Percentiles rank a stretch among this genome's conserved stretches.
These are phyloP conservation scores for Porites lutea DNA, from an alignment of 64 coral and sea anemone genomes.

Conservation along the genomic window DNA sequence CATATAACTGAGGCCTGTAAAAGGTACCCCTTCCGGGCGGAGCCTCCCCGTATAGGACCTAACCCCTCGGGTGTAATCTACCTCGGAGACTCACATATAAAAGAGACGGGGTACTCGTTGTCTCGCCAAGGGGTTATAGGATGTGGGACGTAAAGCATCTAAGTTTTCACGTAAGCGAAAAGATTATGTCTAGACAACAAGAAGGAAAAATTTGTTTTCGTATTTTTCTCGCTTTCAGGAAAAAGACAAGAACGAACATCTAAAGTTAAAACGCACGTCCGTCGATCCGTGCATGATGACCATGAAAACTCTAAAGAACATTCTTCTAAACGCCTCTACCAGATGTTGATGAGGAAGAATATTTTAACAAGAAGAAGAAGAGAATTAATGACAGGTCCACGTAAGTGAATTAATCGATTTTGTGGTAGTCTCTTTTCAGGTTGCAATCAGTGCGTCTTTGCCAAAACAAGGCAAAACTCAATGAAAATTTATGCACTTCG, in stretches of 20 bases:
- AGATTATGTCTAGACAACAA: neutral
- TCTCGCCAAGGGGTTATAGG: too few relatives aligned
- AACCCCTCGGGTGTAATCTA: too few relatives aligned
- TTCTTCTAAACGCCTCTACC: constrained; percentile 18
- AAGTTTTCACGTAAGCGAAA: too few relatives aligned
- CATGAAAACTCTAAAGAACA: constrained; percentile 10
- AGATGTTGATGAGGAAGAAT: constrained; percentile 27
- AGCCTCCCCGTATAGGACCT: too few relatives aligned
- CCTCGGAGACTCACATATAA: too few relatives aligned
- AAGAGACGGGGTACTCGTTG: too few relatives aligned
- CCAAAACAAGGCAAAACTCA: too few relatives aligned
- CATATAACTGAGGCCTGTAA: too few relatives aligned
- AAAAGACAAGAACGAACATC: neutral
- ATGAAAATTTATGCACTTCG: too few relatives aligned
- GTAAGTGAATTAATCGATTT: neutral
- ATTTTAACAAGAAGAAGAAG: constrained; percentile 26
- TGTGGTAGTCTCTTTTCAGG: neutral
- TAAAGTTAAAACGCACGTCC: neutral
- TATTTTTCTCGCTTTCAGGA: neutral
- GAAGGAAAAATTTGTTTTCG: neutral
- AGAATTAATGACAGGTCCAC: constrained; percentile 39
- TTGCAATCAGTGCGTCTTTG: neutral
- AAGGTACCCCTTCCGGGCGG: too few relatives aligned
- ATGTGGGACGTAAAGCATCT: too few relatives aligned
- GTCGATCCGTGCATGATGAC: constrained; percentile 19